Base-by-base conservation (phyloP, 2,888 invertebrate genomes). In the Agyllia agylla region DNA sequence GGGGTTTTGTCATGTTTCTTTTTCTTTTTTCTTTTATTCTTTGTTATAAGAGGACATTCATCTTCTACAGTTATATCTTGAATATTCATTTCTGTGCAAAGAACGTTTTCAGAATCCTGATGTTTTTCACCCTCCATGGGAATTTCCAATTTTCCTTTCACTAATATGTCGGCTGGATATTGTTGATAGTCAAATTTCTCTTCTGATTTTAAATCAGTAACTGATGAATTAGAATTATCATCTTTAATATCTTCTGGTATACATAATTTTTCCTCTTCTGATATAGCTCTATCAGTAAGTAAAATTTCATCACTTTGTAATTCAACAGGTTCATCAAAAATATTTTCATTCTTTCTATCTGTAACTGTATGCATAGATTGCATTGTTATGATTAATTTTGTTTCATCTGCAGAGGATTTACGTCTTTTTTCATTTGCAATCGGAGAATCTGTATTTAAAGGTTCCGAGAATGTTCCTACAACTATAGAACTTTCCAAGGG, bases 11-110 rank as follows among this genome's bases (percentile, higher is more conserved):
- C 86, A 83, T 35, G 89, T 93, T 92, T 95, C 94, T 83, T 94
- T 90, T 83, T 94, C 91, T 87, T 94, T 90, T 90, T 88, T 87
- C 91, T 94, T 64, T 90, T 92, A 84, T 91, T 94, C 87, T 92
- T 95, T 90, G 88, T 94, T 80, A 85, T 2, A 6, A 33, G 5
- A 31, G 20, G 6, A 6, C 15, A 31, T 33, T 87, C 83, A 15
- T 77, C 84, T 5, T 86, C 81, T 49, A n/a, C 27, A n/a, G 24
- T 17, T 33, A 13, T 5, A 13, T 70, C 80, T 79, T 70, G 35
- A 4, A 13, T 30, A 3, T n/a, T n/a, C 30, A 30, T 6, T 15
- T 27, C 33, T 27, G 33, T 24, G 24, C 27, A 17, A 78, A 24
- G 8, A 35, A 15, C 5, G 13, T 78, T 24, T 42, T 80, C 42